These are phyloP conservation scores for Auanema freiburgensis DNA, from an alignment of 2,888 invertebrate genomes.

Conservation along the genomic window DNA sequence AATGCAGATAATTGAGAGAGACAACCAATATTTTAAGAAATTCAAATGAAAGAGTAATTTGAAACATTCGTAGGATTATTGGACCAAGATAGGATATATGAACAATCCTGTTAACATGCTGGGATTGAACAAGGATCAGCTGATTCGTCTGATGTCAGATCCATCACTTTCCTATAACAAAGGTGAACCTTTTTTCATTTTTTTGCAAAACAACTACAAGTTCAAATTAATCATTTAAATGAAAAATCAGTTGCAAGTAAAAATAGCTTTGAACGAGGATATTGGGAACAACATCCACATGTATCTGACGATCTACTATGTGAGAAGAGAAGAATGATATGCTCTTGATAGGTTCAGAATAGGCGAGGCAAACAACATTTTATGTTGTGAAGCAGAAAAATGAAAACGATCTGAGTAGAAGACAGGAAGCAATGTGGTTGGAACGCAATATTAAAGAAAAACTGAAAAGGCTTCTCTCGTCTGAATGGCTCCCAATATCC, in stretches of 20 bases:
- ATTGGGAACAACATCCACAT: no score
- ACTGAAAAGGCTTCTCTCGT: neutral
- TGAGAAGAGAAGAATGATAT: neutral
- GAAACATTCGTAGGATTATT: conserved; percentile 25
- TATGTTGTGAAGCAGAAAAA: neutral
- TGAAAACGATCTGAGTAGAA: neutral
- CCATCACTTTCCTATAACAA: conserved; percentile 32
- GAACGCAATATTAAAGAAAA: neutral
- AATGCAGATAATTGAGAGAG: neutral
- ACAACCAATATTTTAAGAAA: neutral
- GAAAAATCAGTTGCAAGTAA: no score
- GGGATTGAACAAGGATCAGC: conserved; percentile 33
- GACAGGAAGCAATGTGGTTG: neutral
- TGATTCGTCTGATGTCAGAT: conserved; percentile 30
- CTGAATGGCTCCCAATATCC: neutral
- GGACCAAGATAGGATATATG: conserved; percentile 36
- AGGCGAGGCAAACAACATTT: neutral
- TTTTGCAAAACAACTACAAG: no score
- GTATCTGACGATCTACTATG: neutral
- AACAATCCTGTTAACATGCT: conserved; percentile 39
- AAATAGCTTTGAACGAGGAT: no score
- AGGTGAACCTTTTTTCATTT: no score
- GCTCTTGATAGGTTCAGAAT: neutral
- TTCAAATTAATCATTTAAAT: no score
- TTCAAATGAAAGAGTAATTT: neutral